Evolutionary conservation across 2,888 invertebrate species (phyloP), one percentile per base, ranked within the genome.

Genomic region (Netelia fuscicornis): DNA sequence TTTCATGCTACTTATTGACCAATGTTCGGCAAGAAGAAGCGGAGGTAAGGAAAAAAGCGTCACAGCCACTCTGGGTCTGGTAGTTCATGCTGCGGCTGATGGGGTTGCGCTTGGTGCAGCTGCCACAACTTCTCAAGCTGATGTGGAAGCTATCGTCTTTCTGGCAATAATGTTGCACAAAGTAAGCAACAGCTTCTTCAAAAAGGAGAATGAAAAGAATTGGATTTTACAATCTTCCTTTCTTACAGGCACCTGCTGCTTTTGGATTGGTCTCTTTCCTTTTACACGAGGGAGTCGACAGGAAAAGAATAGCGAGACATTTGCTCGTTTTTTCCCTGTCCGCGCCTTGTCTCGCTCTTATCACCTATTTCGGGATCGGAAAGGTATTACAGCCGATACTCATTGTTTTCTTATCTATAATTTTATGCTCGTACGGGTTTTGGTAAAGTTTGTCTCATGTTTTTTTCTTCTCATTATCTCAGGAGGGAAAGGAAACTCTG

Each of bases 121-220:
- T 0, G 99, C 99, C 0, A 98, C 98, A 0, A 98, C 99, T 0
- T 97, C 98, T 2, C 99, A 99, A 91, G 96, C 98, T 0, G 99
- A 99, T 91, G 98, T 99, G 0, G 99, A 99, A 94, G 96, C 99
- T 91, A 99, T 99, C 85, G 99, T 99, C 10, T 99, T 99, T 94
- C 93, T 99, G 44, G 99, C 99, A 2, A 99, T 99, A 88, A 99
- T 99, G 99, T 94, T 99, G 75, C 99, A 99, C 92, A 99, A 99
- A 95, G 96, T 96, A 91, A 82, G 75, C 20, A 71, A 37, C 11
- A 48, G 44, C 30, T 17, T 64, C 58, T 3, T 9, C 1, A 58
- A 13, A 58, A 58, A 58, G 2, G 13, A 20, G n/a, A 58, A 54
- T 54, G 54, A n/a, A 10, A 80, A 11, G 13, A 52, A 11, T 52